phyloP scores from a whole-genome alignment of 2,797 vertebrate species.

The Smutsia temminckii region DNA sequence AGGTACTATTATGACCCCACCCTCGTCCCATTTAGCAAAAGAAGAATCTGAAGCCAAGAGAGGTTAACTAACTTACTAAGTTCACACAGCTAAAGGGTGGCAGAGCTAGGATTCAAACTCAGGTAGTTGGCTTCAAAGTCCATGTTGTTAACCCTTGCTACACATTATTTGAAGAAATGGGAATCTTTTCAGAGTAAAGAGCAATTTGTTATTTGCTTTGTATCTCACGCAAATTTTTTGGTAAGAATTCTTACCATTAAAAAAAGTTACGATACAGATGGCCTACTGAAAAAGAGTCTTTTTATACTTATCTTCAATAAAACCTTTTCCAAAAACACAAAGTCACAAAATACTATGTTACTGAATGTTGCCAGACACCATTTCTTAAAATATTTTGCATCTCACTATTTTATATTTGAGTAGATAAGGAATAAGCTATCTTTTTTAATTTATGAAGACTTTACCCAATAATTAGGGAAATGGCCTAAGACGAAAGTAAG shows the following conservation, averaged over 20 bases:
- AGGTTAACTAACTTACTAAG: background rate
- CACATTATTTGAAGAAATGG: background rate
- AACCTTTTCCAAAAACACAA: background rate
- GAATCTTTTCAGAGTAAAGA: background rate
- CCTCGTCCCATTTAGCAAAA: background rate
- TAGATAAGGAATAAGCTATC: background rate
- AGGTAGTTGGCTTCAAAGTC: background rate
- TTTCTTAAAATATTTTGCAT: background rate
- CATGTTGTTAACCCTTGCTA: background rate
- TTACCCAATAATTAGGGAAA: slow-evolving; percentile 13
- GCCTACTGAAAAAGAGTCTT: background rate
- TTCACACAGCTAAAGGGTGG: background rate
- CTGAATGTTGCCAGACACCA: background rate
- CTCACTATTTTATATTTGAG: background rate
- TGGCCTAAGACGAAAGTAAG: background rate
- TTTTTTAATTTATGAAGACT: background rate
- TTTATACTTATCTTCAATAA: background rate
- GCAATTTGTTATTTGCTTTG: background rate
- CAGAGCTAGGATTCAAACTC: background rate
- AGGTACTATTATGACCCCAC: background rate
- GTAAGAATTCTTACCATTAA: background rate
- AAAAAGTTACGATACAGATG: background rate
- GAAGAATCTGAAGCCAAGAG: background rate
- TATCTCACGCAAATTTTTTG: background rate
- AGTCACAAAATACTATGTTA: background rate